Conservation (phyloP, 1,140 invertebrate species). For the Agrypnia vestita region DNA sequence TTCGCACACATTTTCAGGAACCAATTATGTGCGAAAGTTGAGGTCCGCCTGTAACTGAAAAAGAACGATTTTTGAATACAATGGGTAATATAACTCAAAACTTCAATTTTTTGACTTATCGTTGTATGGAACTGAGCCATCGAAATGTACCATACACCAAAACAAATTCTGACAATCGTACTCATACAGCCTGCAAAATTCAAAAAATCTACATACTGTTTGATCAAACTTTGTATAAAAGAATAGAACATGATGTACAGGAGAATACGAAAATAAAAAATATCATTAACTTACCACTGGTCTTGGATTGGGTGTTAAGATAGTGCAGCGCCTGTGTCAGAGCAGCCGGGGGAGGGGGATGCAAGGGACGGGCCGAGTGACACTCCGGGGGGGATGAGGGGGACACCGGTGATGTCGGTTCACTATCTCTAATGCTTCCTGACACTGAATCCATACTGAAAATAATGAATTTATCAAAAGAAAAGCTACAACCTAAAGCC, state of each 20-base stretch:
- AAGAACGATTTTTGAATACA: too few relatives aligned
- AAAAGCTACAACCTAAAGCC: not conserved
- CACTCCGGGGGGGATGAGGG: conserved; percentile 78
- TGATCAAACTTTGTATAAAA: too few relatives aligned
- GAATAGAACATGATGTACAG: not conserved
- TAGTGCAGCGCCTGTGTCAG: conserved; percentile 75
- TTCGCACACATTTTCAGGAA: too few relatives aligned
- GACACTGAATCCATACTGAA: conserved; percentile 93
- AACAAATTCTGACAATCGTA: too few relatives aligned
- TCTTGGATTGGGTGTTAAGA: conserved; percentile 63
- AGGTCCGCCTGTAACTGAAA: too few relatives aligned
- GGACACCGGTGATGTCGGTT: conserved; percentile 89
- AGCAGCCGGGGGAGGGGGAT: conserved; percentile 74
- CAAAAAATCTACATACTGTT: too few relatives aligned
- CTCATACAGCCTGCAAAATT: too few relatives aligned
- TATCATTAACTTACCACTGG: not conserved
- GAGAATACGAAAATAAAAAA: not conserved
- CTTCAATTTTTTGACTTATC: too few relatives aligned
- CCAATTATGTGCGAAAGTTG: too few relatives aligned
- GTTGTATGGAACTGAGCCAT: too few relatives aligned
- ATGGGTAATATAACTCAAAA: too few relatives aligned
- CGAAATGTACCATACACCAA: too few relatives aligned
- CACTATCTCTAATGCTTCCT: conserved; percentile 92
- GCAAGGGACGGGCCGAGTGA: conserved; percentile 63
- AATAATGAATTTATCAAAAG: conserved; percentile 20